These are phyloP conservation scores for Camponotus floridanus DNA, from an alignment of 1,140 invertebrate species.

Conservation along the genomic window DNA sequence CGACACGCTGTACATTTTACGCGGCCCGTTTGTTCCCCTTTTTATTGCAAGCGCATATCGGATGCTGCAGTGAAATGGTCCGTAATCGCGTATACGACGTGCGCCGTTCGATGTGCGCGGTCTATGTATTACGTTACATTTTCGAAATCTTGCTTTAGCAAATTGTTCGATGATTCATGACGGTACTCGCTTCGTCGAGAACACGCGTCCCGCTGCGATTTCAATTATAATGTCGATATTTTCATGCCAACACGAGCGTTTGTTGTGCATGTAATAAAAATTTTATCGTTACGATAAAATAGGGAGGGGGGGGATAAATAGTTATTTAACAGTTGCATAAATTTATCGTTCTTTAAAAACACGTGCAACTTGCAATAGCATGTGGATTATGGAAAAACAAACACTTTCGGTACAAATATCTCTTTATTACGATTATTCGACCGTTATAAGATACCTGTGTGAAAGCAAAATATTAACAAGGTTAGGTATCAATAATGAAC, in stretches of 20 bases:
- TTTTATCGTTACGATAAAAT: neutral
- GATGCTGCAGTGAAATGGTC: slow-evolving; percentile 61
- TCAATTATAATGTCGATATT: neutral
- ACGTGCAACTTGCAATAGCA: neutral
- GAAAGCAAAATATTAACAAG: neutral
- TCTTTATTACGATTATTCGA: neutral
- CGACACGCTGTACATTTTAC: slow-evolving; percentile 58
- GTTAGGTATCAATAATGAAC: slow-evolving; percentile 11
- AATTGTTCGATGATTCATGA: slow-evolving; percentile 34
- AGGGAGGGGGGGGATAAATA: neutral
- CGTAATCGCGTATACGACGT: slow-evolving; percentile 2
- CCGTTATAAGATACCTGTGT: neutral
- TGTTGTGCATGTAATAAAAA: neutral
- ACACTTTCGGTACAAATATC: neutral
- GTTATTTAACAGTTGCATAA: neutral
- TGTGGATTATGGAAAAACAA: neutral
- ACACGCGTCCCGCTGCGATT: neutral
- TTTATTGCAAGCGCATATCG: slow-evolving; percentile 71
- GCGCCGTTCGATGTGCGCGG: neutral
- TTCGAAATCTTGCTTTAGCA: slow-evolving; percentile 27
- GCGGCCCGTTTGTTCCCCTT: slow-evolving; percentile 65
- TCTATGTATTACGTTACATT: neutral
- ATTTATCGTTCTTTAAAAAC: too few relatives aligned
- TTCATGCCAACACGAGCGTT: neutral
- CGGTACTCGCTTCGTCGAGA: neutral